Evolutionary conservation across 1,140 invertebrate genomes (phyloP), one percentile per base, ranked within the genome.

Genomic region (Heterodera schachtii): DNA sequence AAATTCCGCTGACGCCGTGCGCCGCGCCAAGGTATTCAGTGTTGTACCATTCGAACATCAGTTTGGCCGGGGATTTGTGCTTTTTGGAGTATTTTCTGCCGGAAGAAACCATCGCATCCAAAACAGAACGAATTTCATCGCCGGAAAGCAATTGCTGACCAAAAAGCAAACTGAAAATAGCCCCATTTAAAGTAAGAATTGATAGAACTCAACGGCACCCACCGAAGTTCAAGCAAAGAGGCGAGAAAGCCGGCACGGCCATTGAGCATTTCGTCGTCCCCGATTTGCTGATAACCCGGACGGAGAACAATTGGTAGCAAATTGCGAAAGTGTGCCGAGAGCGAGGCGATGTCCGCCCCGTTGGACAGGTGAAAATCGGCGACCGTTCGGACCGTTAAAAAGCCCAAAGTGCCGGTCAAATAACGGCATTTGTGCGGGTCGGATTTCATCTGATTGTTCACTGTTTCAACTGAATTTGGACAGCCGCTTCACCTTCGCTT

Each of bases 11-110:
- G 47, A 87, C n/a, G 21, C 86, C 86, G 67, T 87, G 86, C 31
- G 86, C 86, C 9, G 87, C 87, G 21, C 86, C 86, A 31, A 87
- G 64, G 80, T 87, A 87, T 70, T 86, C 83, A 57, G 78, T 89
- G 43, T 80, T 69, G 74, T 89, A 86, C 84, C 85, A 87, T 69
- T 86, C 43, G 64, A 83, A 87, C 84, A 89, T 86, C 52, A 87
- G 71, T 49, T 86, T 82, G 4, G 82, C 64, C 31, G 49, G 82
- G n/a, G 43, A 71, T 43, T 79, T 19, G 79, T 82, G 43, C 47
- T 43, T 31, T 31, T 52, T 31, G 13, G 84, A 81, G 60, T 87
- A 87, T 16, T 52, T 21, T 31, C 82, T 60, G 9, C 84, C 85
- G 16, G 70, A 86, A 31, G 66, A 21, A 47, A 86, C 74, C 21